phyloP scores from a whole-genome alignment of 2,797 vertebrate species.

The Acipenser ruthenus region DNA sequence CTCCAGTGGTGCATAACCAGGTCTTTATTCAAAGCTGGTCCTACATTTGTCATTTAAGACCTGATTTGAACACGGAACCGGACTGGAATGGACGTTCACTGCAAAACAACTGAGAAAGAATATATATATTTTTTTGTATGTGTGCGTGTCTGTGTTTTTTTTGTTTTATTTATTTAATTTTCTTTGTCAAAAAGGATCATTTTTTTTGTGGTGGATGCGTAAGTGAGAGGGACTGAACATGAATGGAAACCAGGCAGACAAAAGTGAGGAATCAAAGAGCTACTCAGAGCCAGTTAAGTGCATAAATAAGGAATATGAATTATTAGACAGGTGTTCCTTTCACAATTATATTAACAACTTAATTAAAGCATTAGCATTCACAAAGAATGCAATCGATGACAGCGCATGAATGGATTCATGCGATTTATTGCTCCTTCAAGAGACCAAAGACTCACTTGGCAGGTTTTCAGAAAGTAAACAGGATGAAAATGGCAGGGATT shows the following conservation, averaged over 20 bases:
- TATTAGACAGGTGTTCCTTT: constrained; percentile 18
- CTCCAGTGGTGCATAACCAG: too few species aligned
- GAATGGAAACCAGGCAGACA: neutral
- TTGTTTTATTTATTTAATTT: too few species aligned
- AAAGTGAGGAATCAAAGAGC: constrained; percentile 9
- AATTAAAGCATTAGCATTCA: constrained; percentile 15
- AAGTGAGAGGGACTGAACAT: neutral
- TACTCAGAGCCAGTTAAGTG: constrained; percentile 10
- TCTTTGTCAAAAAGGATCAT: too few species aligned
- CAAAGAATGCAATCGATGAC: constrained; percentile 13
- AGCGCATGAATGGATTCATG: constrained; percentile 19
- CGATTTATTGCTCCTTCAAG: constrained; percentile 4
- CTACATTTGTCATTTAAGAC: too few species aligned
- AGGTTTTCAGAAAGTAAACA: constrained; percentile 13
- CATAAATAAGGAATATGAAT: constrained; percentile 10
- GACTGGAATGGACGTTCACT: too few species aligned
- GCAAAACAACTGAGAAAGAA: too few species aligned
- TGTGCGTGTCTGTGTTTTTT: too few species aligned
- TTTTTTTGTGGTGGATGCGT: neutral
- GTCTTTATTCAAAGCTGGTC: too few species aligned
- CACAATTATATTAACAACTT: constrained; percentile 15
- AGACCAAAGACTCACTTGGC: constrained; percentile 17
- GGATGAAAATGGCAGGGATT: constrained; percentile 13
- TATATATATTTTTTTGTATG: too few species aligned
- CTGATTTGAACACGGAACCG: too few species aligned